Evolutionary conservation across 35 echinoderm and acorn worm species (phyloP).

Genomic region (Apostichopus japonicus): DNA sequence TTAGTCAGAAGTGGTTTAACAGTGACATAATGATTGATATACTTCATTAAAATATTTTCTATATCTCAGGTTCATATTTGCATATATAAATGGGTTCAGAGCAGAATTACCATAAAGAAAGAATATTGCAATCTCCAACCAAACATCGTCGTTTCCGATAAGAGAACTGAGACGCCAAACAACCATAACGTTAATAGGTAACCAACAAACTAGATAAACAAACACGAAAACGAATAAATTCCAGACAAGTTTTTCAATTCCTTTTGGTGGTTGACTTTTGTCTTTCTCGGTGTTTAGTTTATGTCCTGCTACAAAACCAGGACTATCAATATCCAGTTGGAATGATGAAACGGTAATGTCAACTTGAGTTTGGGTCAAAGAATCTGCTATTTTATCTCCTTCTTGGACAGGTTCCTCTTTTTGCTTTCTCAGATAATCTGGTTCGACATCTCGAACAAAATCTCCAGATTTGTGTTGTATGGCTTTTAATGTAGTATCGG

Average conservation of each 20-base stretch:
- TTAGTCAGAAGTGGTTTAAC: too few relatives aligned
- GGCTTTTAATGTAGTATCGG: too few relatives aligned
- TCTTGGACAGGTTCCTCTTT: too few relatives aligned
- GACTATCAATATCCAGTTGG: too few relatives aligned
- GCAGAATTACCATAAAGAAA: constrained; percentile 32
- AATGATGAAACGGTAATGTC: too few relatives aligned
- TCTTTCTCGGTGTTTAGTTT: not conserved
- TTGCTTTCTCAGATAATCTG: too few relatives aligned
- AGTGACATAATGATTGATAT: not conserved
- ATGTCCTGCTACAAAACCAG: too few relatives aligned
- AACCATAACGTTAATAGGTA: not conserved
- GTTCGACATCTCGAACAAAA: too few relatives aligned
- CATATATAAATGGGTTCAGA: constrained; percentile 24
- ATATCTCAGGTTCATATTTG: not conserved
- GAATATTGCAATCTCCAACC: not conserved
- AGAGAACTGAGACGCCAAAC: not conserved
- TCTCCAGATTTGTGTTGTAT: too few relatives aligned
- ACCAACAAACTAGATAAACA: not conserved
- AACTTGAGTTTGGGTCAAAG: too few relatives aligned
- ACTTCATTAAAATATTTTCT: not conserved
- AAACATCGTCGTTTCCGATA: not conserved
- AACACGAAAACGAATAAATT: not conserved
- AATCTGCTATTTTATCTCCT: too few relatives aligned
- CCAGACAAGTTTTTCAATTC: not conserved
- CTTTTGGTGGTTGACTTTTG: not conserved